These are phyloP conservation scores for Dermatophagoides farinae DNA, from an alignment of 1,140 invertebrate genomes.

Conservation along the genomic window DNA sequence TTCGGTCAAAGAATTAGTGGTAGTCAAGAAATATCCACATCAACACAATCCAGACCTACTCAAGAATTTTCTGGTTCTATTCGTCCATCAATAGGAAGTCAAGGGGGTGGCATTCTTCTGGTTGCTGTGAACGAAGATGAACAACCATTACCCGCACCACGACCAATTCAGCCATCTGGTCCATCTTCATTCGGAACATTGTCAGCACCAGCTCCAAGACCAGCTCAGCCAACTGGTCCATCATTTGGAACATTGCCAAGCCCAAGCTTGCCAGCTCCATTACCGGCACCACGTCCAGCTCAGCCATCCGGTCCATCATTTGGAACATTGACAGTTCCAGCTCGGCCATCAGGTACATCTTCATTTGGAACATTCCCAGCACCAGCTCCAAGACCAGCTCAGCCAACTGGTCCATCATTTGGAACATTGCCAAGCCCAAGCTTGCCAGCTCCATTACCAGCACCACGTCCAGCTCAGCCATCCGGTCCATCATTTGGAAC, in stretches of 20 bases:
- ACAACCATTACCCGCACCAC: background rate
- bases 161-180: background rate
- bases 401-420: no score
- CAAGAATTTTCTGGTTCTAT: background rate
- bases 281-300: background rate
- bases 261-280: background rate
- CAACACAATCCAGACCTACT: background rate
- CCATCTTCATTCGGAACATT: background rate
- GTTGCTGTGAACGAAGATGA: background rate
- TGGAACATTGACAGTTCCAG: no score
- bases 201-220: background rate
- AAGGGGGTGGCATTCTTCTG: background rate
- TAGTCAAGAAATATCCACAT: background rate
- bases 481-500: background rate
- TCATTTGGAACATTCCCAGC: background rate
- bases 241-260: background rate
- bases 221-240: background rate
- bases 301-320: constrained; percentile 1
- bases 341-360: background rate
- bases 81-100: background rate
- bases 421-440: no score
- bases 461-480: background rate
- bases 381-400: background rate
- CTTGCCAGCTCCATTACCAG: no score
- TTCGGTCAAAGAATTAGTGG: background rate